These are phyloP conservation scores for Lochmaea crataegi DNA, from an alignment of 2,888 invertebrate species.

Conservation along the genomic window DNA sequence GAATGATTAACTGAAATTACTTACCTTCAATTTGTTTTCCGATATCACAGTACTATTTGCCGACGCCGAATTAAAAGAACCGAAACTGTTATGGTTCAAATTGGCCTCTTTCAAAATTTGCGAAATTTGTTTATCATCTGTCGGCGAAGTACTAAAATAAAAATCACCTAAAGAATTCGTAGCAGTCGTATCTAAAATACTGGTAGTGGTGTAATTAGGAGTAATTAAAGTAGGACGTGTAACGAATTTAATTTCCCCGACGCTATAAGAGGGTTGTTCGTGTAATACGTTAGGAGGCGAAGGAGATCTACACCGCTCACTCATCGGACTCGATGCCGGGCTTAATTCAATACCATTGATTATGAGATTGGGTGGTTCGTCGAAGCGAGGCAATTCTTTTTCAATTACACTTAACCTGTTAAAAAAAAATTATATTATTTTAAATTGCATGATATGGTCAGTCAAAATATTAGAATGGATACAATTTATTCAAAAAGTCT, in stretches of 20 bases:
- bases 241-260: slow-evolving; percentile 52
- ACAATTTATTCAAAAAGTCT: no score
- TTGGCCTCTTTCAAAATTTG: slow-evolving; percentile 62
- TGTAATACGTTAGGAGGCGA: slow-evolving; percentile 59
- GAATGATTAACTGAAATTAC: background rate
- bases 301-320: slow-evolving; percentile 60
- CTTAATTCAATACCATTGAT: slow-evolving; percentile 60
- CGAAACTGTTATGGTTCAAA: slow-evolving; percentile 46
- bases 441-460: background rate
- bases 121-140: slow-evolving; percentile 60
- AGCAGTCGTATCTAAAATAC: slow-evolving; percentile 42
- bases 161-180: slow-evolving; percentile 50
- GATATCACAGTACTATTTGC: slow-evolving; percentile 3
- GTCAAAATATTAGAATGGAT: no score
- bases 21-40: slow-evolving; percentile 19
- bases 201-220: slow-evolving; percentile 46
- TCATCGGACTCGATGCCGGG: slow-evolving; percentile 50
- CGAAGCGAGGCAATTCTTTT: slow-evolving; percentile 57
- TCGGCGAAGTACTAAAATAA: slow-evolving; percentile 50
- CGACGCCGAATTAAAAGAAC: slow-evolving; percentile 7
- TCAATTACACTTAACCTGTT: slow-evolving; percentile 57
- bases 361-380: slow-evolving; percentile 54
- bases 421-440: slow-evolving; percentile 35
- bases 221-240: slow-evolving; percentile 42
- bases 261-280: slow-evolving; percentile 58